Percentiles rank a stretch among this genome's conserved stretches.
Conservation (phyloP, 92 coral and sea anemone species). For the Siderastrea radians region DNA sequence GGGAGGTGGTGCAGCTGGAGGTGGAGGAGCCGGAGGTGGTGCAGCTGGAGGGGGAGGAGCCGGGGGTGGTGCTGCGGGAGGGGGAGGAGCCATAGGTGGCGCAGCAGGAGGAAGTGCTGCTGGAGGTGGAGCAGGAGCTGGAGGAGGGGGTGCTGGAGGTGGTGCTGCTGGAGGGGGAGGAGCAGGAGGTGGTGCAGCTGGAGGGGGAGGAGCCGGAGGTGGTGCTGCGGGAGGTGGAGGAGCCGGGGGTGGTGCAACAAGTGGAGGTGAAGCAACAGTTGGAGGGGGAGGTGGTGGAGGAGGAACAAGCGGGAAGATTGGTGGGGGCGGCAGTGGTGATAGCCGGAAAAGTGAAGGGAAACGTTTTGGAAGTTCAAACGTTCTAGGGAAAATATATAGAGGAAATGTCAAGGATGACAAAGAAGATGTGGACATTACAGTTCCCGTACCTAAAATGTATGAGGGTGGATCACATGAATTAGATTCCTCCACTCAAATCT, state of each 20-base stretch:
- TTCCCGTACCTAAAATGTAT: constrained; percentile 2
- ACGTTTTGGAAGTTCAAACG: not conserved
- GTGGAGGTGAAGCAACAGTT: not conserved
- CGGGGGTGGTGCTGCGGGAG: not conserved
- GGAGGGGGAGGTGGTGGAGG: constrained; percentile 22
- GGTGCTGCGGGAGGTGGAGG: constrained; percentile 27
- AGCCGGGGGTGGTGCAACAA: constrained; percentile 35
- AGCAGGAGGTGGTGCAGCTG: not conserved
- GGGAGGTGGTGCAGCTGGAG: constrained; percentile 14
- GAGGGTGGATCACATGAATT: not conserved
- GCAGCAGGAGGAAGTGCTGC: constrained; percentile 15
- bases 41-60: constrained; percentile 19
- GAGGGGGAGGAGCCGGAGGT: not conserved
- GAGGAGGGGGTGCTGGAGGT: constrained; percentile 8
- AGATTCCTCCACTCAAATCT: not conserved
- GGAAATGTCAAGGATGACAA: not conserved
- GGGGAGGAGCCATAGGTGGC: not conserved
- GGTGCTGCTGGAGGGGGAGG: constrained; percentile 13
- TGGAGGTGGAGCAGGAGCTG: constrained; percentile 18
- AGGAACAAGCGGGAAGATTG: not conserved
- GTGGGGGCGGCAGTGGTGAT: not conserved
- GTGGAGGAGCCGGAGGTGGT: constrained; percentile 21
- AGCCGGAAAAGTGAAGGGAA: not conserved
- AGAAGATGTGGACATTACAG: not conserved
- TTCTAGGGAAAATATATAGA: not conserved